Evolutionary conservation across 2,797 vertebrate species (phyloP).

Genomic region (Danio aesculapii): DNA sequence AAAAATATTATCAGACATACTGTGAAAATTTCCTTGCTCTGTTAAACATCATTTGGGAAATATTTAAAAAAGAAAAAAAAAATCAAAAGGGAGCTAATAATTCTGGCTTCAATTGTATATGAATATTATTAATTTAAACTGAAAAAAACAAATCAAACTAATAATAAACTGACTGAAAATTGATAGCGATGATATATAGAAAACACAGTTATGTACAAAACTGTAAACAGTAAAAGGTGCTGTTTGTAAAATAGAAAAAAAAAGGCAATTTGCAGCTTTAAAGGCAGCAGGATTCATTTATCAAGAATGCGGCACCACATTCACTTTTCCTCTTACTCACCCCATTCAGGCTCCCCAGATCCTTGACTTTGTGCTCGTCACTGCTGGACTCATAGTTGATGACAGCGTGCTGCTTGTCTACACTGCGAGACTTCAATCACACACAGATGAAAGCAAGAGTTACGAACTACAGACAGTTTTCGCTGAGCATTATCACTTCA

Average conservation of each 20-base stretch:
- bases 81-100: too few relatives aligned
- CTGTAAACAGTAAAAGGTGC: not conserved
- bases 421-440: constrained; percentile 87
- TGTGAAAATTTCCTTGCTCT: too few relatives aligned
- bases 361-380: constrained; percentile 96
- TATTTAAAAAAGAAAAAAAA: too few relatives aligned
- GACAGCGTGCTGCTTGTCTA: constrained; percentile 99
- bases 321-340: constrained; percentile 78
- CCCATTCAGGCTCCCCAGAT: constrained; percentile 97
- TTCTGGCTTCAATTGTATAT: too few relatives aligned
- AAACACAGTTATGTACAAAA: not conserved
- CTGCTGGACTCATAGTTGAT: constrained; percentile 92
- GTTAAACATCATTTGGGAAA: too few relatives aligned
- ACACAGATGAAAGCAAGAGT: constrained; percentile 47
- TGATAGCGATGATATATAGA: not conserved
- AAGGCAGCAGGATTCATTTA: not conserved
- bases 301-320: not conserved
- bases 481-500: not conserved
- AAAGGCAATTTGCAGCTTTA: not conserved
- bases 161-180: not conserved
- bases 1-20: too few relatives aligned
- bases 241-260: too few relatives aligned
- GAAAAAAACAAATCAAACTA: too few relatives aligned
- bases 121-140: not conserved
- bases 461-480: not conserved